Base-by-base conservation (phyloP, 2,888 invertebrate species). In the Gandaritis pyraliata region DNA sequence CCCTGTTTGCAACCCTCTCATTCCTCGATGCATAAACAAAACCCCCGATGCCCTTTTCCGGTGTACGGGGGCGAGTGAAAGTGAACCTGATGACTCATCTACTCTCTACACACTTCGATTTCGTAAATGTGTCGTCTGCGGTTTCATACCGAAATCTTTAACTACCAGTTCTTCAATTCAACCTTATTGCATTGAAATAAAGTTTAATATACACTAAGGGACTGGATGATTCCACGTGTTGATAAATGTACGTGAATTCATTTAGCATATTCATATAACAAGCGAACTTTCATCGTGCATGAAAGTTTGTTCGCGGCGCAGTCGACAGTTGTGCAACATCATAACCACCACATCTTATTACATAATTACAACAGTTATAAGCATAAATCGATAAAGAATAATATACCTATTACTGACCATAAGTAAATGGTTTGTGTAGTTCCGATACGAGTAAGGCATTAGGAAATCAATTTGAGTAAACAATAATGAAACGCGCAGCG, bases 11-110 rank as follows among this genome's bases (percentile, higher is more conserved):
- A 59, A 64, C 64, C 59, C 59, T 59, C 53, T 45, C 58, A 48
- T 58, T 49, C 58, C 51, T 52, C 45, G 61, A 48, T 58, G 61
- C 65, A 65, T 55, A 65, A 61, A 64, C 58, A 56, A 61, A 55
- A 55, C 61, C 60, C 59, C 52, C 57, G 52, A 66, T 61, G 51
- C 61, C 63, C 61, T 61, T 65, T 69, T 64, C 61, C 63, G 69
- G 74, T 75, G 76, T 69, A 71, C 70, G 74, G 77, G 82, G 78
- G 72, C 74, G 75, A 77, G 88, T 83, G 90, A 90, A 90, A 90
- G 90, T 88, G 80, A 87, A 82, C 75, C 73, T 70, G 78, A 75
- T 87, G 87, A 88, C 75, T 88, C 87, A 88, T 66, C 63, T 80
- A 77, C 82, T 84, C 81, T 84, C 83, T 81, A 83, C 81, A 81